These are phyloP conservation scores for Rhabdornis inornatus DNA, from an alignment of 2,113 vertebrate genomes.

Conservation along the genomic window DNA sequence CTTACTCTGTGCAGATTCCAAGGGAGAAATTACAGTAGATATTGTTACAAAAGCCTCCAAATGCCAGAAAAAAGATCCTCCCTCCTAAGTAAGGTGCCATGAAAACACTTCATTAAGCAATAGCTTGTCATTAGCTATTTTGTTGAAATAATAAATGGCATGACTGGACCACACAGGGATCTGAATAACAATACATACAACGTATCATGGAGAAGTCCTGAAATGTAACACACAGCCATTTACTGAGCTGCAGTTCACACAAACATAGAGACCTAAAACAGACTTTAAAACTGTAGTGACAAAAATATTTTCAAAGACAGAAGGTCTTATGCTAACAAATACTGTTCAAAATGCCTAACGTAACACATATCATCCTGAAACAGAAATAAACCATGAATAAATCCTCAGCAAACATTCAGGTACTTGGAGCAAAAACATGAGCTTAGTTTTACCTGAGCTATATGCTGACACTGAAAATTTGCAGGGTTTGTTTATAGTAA, in stretches of 20 bases:
- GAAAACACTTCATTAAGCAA: conserved; percentile 31
- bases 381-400: not conserved
- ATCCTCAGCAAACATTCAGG: not conserved
- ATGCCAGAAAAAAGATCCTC: conserved; percentile 16
- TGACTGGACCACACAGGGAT: conserved; percentile 39
- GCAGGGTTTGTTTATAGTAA: conserved; percentile 15
- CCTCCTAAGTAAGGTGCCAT: conserved; percentile 21
- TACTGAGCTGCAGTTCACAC: conserved; percentile 32
- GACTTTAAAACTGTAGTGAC: not conserved
- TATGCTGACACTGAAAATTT: not conserved
- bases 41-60: not conserved
- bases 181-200: not conserved
- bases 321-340: not conserved
- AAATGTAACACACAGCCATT: not conserved
- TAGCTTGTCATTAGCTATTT: conserved; percentile 23
- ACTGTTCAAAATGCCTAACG: not conserved
- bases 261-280: conserved; percentile 28
- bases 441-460: not conserved
- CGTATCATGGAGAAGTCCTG: not conserved
- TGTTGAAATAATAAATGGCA: not conserved
- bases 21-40: not conserved
- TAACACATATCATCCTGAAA: not conserved
- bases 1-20: not conserved
- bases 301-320: conserved; percentile 23
- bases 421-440: not conserved